Conservation (phyloP, 2,888 invertebrate genomes). For the Furcula furcula region DNA sequence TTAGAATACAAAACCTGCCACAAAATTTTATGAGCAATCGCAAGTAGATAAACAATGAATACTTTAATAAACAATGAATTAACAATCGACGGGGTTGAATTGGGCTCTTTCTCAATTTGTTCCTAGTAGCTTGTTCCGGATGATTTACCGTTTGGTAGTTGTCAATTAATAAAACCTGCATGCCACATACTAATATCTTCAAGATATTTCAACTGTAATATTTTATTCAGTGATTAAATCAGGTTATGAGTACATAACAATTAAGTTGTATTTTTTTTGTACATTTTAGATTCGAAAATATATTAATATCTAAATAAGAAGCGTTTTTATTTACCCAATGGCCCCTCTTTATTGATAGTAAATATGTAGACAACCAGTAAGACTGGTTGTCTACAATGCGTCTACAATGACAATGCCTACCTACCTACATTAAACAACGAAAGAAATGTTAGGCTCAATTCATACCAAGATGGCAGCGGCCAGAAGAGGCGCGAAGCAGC, state of each 20-base stretch:
- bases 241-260: conserved; percentile 84
- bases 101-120: conserved; percentile 61
- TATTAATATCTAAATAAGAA: conserved; percentile 83
- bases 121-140: conserved; percentile 71
- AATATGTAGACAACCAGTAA: too few species aligned
- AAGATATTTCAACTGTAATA: conserved; percentile 56
- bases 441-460: too few species aligned
- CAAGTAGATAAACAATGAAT: conserved; percentile 27
- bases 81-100: conserved; percentile 44
- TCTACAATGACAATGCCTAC: too few species aligned
- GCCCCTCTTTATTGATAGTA: too few species aligned
- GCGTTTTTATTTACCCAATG: conserved; percentile 45
- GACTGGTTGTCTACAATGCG: too few species aligned
- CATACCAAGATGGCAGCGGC: too few species aligned
- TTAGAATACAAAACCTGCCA: conserved; percentile 68
- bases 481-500: too few species aligned
- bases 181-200: conserved; percentile 49
- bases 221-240: conserved; percentile 65
- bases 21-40: conserved; percentile 41
- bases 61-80: conserved; percentile 38
- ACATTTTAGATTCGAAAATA: conserved; percentile 89
- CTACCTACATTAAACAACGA: too few species aligned
- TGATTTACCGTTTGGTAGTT: conserved; percentile 56
- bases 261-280: conserved; percentile 88
- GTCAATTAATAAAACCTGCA: conserved; percentile 71